Base-by-base conservation (phyloP, 2,797 vertebrate species). In the Alauda arvensis region DNA sequence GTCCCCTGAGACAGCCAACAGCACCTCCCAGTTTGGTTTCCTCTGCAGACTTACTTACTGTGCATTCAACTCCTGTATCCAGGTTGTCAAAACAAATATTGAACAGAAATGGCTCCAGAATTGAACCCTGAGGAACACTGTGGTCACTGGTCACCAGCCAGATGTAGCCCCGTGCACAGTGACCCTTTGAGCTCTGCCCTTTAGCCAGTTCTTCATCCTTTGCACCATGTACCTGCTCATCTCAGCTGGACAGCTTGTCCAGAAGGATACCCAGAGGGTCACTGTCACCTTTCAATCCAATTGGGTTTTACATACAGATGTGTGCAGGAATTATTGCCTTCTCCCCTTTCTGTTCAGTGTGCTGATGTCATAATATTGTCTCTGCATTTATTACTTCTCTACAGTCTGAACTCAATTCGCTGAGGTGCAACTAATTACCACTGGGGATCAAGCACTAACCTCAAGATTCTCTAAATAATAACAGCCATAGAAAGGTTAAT, bases 401-500 rank as follows among this genome's bases (percentile, higher is more conserved):
- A 34, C 28, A 28, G 15, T 16, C 55, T 46, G 55, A 91, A 85
- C 83, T 10, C 34, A 83, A 43, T 26, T 85, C 53, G 18, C 24
- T 48, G 48, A 8, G 14, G 14, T 63, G 66, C 56, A 84, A 39
- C 49, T 84, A 59, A 86, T 84, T 82, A 69, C 14, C 3, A 3
- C 33, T 52, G 21, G 18, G 17, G 28, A 46, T 81, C 33, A 72
- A 81, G 60, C 13, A n/a, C 37, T 78, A 63, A 77, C 65, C 52
- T 78, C 71, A 62, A 66, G 31, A 81, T 57, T 18, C 34, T 76
- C 42, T 86, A 84, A 78, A 81, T 69, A 69, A 66, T 59, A 86
- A 51, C 51, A 83, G n/a, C 3, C 33, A 49, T 6, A 49, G 26
- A 89, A 81, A 91, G 10, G 39, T 52, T 63, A 81, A 63, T 76